Percentiles rank a stretch among this genome's conserved stretches.
Conservation (phyloP, 2,888 invertebrate species). For the Electrophaes corylata region DNA sequence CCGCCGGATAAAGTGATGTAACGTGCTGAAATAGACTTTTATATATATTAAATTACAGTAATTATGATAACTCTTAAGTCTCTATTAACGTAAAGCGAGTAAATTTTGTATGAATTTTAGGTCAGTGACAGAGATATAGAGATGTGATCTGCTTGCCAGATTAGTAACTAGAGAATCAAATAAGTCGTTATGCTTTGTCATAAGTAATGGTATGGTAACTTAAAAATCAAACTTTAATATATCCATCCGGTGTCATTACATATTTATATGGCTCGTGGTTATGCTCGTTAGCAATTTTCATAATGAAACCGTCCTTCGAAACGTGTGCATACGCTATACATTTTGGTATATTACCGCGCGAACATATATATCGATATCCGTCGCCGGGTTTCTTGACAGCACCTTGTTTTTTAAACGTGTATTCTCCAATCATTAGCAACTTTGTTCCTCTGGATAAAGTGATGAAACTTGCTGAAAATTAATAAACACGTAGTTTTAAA, state of each 20-base stretch:
- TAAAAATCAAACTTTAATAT: neutral
- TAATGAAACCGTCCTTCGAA: neutral
- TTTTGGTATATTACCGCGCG: neutral
- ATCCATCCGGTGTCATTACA: neutral
- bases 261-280: constrained; percentile 21
- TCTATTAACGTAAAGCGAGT: no score
- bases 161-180: neutral
- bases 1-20: constrained; percentile 7
- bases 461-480: constrained; percentile 13
- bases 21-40: constrained; percentile 2
- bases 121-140: no score
- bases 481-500: no score
- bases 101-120: no score
- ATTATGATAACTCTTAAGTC: no score
- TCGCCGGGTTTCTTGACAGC: neutral
- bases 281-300: constrained; percentile 6
- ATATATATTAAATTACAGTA: no score
- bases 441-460: neutral
- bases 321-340: constrained; percentile 22
- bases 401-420: neutral
- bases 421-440: constrained; percentile 4
- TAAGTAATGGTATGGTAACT: no score
- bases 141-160: no score
- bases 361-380: constrained; percentile 2
- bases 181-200: no score